These are phyloP conservation scores for Anorthoa munda DNA, from an alignment of 2,888 invertebrate genomes.

Conservation along the genomic window DNA sequence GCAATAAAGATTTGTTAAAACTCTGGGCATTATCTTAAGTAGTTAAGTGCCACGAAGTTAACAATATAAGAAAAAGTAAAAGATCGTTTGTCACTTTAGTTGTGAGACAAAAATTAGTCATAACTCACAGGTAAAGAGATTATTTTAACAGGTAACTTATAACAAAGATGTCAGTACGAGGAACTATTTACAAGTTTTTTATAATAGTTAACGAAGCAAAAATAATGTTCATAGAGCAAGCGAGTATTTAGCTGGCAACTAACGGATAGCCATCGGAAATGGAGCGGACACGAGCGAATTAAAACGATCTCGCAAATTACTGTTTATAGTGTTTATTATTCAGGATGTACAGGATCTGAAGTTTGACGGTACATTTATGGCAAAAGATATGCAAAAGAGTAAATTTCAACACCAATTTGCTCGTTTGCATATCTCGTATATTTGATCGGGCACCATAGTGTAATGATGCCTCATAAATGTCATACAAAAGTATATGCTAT, in stretches of 20 bases:
- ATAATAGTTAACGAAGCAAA: neutral
- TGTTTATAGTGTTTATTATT: slow-evolving; percentile 26
- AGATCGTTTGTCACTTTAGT: slow-evolving; percentile 45
- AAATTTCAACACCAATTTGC: too few species aligned
- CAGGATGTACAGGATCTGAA: slow-evolving; percentile 35
- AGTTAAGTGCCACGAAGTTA: slow-evolving; percentile 33
- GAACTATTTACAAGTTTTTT: slow-evolving; percentile 5
- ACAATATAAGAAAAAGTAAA: slow-evolving; percentile 43
- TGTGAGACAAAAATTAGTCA: slow-evolving; percentile 37
- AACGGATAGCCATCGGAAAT: slow-evolving; percentile 40
- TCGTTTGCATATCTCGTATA: too few species aligned
- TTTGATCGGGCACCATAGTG: too few species aligned
- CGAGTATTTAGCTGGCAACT: slow-evolving; percentile 14
- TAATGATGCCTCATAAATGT: neutral
- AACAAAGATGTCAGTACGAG: slow-evolving; percentile 21
- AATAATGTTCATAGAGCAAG: slow-evolving; percentile 24
- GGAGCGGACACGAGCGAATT: slow-evolving; percentile 48
- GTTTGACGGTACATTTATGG: slow-evolving; percentile 14
- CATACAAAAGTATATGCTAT: neutral
- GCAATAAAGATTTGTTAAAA: slow-evolving; percentile 35
- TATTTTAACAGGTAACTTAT: slow-evolving; percentile 55
- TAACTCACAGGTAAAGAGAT: slow-evolving; percentile 62
- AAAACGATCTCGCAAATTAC: slow-evolving; percentile 23
- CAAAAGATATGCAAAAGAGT: neutral
- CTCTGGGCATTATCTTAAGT: slow-evolving; percentile 29